Evolutionary conservation across 2,888 invertebrate genomes (phyloP), one percentile per base, ranked within the genome.

Genomic region (Tanypteryx hageni): DNA sequence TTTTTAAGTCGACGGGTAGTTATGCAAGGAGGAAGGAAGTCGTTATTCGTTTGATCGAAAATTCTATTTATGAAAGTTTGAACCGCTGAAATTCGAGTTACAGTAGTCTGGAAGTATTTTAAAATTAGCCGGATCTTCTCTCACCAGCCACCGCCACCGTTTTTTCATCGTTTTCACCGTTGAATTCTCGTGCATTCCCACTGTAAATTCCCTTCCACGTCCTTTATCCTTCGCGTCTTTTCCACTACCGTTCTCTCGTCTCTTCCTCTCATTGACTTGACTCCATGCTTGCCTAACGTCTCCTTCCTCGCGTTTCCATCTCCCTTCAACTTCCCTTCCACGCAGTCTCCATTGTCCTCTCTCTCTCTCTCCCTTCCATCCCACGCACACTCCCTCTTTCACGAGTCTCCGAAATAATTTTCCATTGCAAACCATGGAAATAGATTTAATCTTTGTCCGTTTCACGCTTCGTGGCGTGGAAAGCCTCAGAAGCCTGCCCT

Each of bases 361-460:
- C 59, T 61, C 61, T 31, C 61, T 64, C 64, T 64, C 61, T 89
- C 89, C n/a, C 89, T 44, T 64, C 89, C n/a, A 22, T 59, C 85
- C 58, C 27, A 59, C 61, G 58, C 59, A 16, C 82, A n/a, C 64
- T 8, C 82, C 82, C 27, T 22, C 27, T 59, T 61, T 68, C 89
- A 44, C 64, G 57, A 61, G 22, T 57, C 86, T 64, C 89, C 89
- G 89, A 89, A 89, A 89, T 89, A 89, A 89, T 89, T 89, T 89
- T 89, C 89, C 89, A 89, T 89, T 89, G 89, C 89, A 89, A 89
- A 89, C 89, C 89, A 89, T 89, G 89, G 64, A 89, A 83, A 83
- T 83, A 84, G 95, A 96, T 95, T 96, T 96, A 96, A 96, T 96
- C 95, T 95, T 95, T 95, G 95, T 95, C 95, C 95, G 95, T 95